Evolutionary conservation across 2,797 vertebrate species (phyloP).

Genomic region (Mallotus villosus): DNA sequence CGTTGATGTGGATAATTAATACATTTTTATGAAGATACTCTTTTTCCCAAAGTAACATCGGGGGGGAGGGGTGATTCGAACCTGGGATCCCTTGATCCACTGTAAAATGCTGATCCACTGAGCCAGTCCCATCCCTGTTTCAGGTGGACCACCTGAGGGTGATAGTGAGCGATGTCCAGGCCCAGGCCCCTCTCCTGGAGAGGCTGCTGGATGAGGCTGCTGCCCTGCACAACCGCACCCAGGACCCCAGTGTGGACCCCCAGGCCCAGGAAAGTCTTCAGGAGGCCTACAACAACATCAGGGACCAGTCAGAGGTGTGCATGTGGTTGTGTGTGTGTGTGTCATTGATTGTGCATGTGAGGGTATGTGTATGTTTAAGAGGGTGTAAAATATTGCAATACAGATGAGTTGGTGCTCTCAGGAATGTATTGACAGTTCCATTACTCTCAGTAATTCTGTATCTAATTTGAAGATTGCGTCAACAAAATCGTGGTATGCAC

Average conservation of each 20-base stretch:
- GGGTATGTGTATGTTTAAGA: slow-evolving; percentile 1
- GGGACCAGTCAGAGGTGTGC: slow-evolving; percentile 81
- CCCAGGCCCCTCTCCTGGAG: slow-evolving; percentile 81
- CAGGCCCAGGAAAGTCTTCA: slow-evolving; percentile 79
- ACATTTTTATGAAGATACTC: no score
- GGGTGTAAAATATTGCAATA: neutral
- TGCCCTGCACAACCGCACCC: slow-evolving; percentile 81
- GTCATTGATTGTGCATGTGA: neutral
- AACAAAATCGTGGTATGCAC: neutral
- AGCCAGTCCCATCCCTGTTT: neutral
- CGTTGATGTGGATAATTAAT: no score
- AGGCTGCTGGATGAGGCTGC: slow-evolving; percentile 87
- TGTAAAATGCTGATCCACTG: neutral
- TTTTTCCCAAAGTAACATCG: no score
- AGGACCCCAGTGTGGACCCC: slow-evolving; percentile 86
- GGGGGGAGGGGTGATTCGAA: no score
- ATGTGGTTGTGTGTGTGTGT: neutral
- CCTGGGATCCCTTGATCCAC: neutral
- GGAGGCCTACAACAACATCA: slow-evolving; percentile 77
- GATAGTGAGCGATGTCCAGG: slow-evolving; percentile 76
- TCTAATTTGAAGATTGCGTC: neutral
- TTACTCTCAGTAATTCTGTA: neutral
- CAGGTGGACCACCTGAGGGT: slow-evolving; percentile 82
- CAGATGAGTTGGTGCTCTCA: no score
- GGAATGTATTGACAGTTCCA: no score